Evolutionary conservation across 2,113 vertebrate species (phyloP).

Genomic region (Guaruba guarouba): DNA sequence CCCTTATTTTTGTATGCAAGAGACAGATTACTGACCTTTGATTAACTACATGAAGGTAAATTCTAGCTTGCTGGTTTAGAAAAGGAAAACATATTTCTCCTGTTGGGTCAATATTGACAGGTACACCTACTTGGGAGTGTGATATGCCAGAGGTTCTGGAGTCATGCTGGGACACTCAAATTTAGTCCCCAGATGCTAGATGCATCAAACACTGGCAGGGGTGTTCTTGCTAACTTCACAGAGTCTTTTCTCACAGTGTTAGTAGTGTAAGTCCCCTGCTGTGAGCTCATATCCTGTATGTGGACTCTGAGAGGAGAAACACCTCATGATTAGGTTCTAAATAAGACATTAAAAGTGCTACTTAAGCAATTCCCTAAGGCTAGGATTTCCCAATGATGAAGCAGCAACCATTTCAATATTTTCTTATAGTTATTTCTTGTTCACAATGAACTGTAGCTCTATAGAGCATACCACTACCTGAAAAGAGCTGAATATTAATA

Average conservation of each 20-base stretch:
- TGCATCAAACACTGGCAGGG: neutral
- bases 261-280: neutral
- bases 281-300: neutral
- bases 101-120: neutral
- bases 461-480: accelerated
- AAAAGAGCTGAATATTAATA: neutral
- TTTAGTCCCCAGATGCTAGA: neutral
- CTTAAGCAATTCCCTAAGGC: neutral
- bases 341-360: neutral
- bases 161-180: neutral
- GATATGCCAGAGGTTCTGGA: neutral
- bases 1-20: neutral
- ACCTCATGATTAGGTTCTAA: neutral
- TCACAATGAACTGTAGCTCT: neutral
- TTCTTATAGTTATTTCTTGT: neutral
- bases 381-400: neutral
- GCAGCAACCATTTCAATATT: neutral
- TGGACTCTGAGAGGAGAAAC: neutral
- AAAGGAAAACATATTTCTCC: neutral
- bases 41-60: neutral
- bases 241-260: neutral
- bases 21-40: neutral
- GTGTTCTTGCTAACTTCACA: neutral
- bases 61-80: neutral
- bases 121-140: neutral